Evolutionary conservation across 2,797 vertebrate species (phyloP), one percentile per base, ranked within the genome.

Genomic region (Girardinus metallicus): DNA sequence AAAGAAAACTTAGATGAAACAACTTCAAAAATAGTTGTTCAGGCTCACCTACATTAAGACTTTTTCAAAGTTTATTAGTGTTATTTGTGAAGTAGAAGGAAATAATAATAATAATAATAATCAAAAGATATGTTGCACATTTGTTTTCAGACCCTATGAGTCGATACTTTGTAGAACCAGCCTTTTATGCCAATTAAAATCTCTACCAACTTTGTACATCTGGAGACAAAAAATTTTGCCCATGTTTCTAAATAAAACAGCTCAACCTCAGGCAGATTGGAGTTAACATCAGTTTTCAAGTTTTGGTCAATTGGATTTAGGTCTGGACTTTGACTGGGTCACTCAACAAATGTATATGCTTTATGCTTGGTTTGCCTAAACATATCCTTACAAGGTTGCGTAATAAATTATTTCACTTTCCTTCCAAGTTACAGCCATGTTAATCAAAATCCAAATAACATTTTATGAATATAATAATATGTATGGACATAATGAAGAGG

Each of bases 351-450:
- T 39, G 34, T 11, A 10, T 7, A 16, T 64, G 60, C 60, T 64
- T 36, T 36, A 18, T 26, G 23, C 51, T 53, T 53, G 8, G 51
- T 26, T 26, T 26, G 51, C 51, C 51, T 10, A 26, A 53, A 9
- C 51, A 10, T 3, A 26, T 53, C 23, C 51, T 53, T 53, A 26
- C 23, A 53, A 26, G 0, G 51, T 26, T 0, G 8, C 3, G 0
- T 29, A 31, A 31, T 31, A 60, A 12, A 11, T n/a, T 57, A 5
- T 60, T 6, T 60, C 4, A 31, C 29, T 29, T 60, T 29, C 57
- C 57, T 60, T 60, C 13, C 12, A 60, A 13, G 29, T 62, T 6
- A 31, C 57, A 62, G 5, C 29, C 29, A 62, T 62, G 29, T 62
- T 26, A 53, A 47, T 18, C 46, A 47, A 23, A 53, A 53, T 26